Evolutionary conservation across 2,113 vertebrate genomes (phyloP).

Genomic region (Excalfactoria chinensis): DNA sequence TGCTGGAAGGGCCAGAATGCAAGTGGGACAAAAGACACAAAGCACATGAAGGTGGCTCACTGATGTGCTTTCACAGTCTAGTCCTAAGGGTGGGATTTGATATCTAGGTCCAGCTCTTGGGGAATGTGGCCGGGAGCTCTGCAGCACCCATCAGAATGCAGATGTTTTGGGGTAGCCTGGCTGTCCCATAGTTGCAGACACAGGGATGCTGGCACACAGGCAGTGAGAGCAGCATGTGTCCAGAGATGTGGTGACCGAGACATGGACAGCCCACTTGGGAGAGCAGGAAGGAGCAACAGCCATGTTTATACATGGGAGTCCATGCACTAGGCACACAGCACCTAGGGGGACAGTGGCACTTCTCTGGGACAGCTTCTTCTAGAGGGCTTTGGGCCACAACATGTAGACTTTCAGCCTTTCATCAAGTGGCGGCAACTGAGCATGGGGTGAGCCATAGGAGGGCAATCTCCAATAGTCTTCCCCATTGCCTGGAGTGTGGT

Average conservation of each 20-base stretch:
- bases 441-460: background rate
- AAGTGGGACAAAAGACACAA: background rate
- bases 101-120: background rate
- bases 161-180: background rate
- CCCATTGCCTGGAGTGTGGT: background rate
- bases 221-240: background rate
- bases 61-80: background rate
- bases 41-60: background rate
- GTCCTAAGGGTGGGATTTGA: background rate
- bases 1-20: background rate
- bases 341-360: background rate
- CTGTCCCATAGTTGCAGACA: background rate
- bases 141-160: background rate
- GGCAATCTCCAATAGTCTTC: background rate
- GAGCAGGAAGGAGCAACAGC: background rate
- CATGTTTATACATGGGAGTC: background rate
- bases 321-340: accelerated
- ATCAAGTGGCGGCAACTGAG: background rate
- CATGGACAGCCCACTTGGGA: accelerated
- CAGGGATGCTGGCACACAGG: accelerated
- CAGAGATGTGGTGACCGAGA: accelerated
- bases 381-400: accelerated
- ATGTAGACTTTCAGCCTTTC: background rate
- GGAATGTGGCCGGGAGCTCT: background rate
- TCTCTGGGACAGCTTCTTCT: background rate